Base-by-base conservation (phyloP, 2,888 invertebrate genomes). In the Phymatocera aterrima region DNA sequence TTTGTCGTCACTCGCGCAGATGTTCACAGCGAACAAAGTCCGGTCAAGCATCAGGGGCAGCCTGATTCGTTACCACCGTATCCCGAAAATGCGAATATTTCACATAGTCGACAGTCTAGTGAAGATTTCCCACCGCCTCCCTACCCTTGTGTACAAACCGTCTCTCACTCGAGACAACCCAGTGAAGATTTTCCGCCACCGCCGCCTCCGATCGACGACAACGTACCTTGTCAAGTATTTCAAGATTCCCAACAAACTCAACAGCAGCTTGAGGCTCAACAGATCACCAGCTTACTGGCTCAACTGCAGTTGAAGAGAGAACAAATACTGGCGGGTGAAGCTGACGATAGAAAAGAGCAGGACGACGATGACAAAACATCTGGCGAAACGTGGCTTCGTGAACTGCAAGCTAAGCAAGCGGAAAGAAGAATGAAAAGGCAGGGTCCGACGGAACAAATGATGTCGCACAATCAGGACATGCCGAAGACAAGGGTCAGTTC, bases 111-210 rank as follows among this genome's bases (percentile, higher is more conserved):
- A 40, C 92, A 92, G 84, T 88, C 92, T 1, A 92, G 92, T 83
- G 92, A 92, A 83, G 92, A 92, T 60, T 92, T 92, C 77, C 92
- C 92, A 24, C 91, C 92, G 3, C 97, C 97, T 0, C 97, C 97
- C 0, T 97, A 97, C 88, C 96, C 96, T 1, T 95, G 95, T 85
- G 93, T 95, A 83, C 94, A 94, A 83, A 96, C 96, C 0, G 94
- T 93, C 0, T 93, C 95, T 77, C 97, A 97, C 89, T 97, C 97
- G 1, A 92, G 97, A 68, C 97, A 97, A 89, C 94, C 96, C 0
- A 97, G 97, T 89, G 97, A 97, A 90, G 97, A 97, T 85, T 97
- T 97, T 85, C 97, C 97, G 68, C 97, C 97, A 4, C 96, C 96
- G n/a, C 97, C 97, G 0, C 95, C 96, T 0, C 95, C 95, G 0